These are phyloP conservation scores for Lissocephala sabroskyi DNA, from an alignment of 2,888 invertebrate genomes.

Conservation along the genomic window DNA sequence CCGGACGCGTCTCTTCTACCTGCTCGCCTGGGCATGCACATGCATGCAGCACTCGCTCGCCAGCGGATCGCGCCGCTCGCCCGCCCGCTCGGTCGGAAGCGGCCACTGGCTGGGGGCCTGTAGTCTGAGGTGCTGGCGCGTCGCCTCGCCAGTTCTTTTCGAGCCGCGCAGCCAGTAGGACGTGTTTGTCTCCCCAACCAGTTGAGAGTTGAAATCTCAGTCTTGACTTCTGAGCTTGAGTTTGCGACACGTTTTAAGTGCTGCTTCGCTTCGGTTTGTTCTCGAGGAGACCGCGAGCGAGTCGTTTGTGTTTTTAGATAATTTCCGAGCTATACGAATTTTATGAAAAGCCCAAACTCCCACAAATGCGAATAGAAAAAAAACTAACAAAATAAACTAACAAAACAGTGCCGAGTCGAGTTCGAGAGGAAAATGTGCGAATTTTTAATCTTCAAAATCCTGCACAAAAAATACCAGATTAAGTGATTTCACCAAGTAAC, in stretches of 20 bases:
- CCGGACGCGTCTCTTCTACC: slow-evolving; percentile 34
- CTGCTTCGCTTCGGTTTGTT: slow-evolving; percentile 39
- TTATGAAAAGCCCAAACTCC: slow-evolving; percentile 44
- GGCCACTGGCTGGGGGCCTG: slow-evolving; percentile 5
- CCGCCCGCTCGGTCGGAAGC: background rate
- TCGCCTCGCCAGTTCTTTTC: slow-evolving; percentile 67
- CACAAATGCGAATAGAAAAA: slow-evolving; percentile 16
- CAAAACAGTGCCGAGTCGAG: background rate
- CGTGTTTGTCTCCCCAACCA: slow-evolving; percentile 66
- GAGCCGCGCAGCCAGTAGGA: slow-evolving; percentile 72
- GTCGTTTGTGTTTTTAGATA: slow-evolving; percentile 60
- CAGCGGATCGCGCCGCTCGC: background rate
- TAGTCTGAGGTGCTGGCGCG: slow-evolving; percentile 34
- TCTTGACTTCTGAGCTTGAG: slow-evolving; percentile 39
- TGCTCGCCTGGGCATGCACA: slow-evolving; percentile 36
- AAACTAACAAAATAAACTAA: slow-evolving; percentile 5
- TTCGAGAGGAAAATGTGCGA: slow-evolving; percentile 57
- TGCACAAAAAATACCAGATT: slow-evolving; percentile 59
- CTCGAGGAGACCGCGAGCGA: slow-evolving; percentile 19
- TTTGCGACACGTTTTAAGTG: slow-evolving; percentile 67
- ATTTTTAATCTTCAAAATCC: slow-evolving; percentile 53
- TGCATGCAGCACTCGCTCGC: slow-evolving; percentile 21
- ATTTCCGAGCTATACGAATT: slow-evolving; percentile 24
- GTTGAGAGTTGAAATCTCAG: slow-evolving; percentile 25
- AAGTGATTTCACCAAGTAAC: slow-evolving; percentile 21